Conservation (phyloP, 1,140 invertebrate species). For the Xylocopa sonorina region DNA sequence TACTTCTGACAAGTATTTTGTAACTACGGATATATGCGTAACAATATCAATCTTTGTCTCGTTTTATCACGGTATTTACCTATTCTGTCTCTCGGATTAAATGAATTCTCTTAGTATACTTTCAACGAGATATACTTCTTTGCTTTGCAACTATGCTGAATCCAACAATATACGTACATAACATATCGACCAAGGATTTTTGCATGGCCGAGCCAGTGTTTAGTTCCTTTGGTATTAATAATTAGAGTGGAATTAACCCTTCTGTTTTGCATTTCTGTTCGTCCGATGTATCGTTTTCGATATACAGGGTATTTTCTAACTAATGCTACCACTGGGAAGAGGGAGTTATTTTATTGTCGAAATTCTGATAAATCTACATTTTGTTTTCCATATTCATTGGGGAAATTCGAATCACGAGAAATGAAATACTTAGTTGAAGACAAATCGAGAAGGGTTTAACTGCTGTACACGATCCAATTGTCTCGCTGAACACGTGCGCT, state of each 20-base stretch:
- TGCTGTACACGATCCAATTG: constrained; percentile 23
- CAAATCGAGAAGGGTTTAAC: constrained; percentile 30
- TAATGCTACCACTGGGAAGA: too few species aligned
- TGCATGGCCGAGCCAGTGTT: constrained; percentile 40
- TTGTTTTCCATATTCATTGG: too few species aligned
- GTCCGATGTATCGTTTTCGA: too few species aligned
- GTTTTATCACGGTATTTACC: not conserved
- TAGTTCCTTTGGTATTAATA: not conserved
- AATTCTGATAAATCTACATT: too few species aligned
- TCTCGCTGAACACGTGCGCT: constrained; percentile 61
- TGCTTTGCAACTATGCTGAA: constrained; percentile 37
- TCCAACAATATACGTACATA: constrained; percentile 11
- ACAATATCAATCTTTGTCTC: constrained; percentile 16
- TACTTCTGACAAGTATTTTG: constrained; percentile 1
- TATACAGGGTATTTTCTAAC: too few species aligned
- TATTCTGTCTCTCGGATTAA: not conserved
- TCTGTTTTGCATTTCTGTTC: too few species aligned
- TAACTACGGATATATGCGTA: not conserved
- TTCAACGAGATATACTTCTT: not conserved
- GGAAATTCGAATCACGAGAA: not conserved
- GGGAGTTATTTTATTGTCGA: too few species aligned
- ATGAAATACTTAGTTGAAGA: not conserved
- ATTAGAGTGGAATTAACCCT: constrained; percentile 18
- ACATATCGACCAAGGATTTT: constrained; percentile 4
- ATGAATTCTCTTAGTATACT: not conserved